Evolutionary conservation across 2,888 invertebrate species (phyloP).

Genomic region (Dicranocentrus wangi): DNA sequence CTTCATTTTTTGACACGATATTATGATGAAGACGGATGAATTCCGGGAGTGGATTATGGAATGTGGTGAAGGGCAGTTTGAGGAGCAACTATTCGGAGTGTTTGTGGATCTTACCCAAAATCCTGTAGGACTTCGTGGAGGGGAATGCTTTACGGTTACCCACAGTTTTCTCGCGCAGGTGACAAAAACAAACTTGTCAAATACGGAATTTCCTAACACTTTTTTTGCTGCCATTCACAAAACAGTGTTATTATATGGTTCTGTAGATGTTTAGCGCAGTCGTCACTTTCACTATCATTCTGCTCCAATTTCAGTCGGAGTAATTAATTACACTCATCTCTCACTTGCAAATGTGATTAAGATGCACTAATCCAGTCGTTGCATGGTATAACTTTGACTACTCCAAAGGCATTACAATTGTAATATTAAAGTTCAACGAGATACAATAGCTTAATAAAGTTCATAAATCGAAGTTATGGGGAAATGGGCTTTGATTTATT

Average conservation of each 20-base stretch:
- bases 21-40: constrained; percentile 33
- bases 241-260: background rate
- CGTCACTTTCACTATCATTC: constrained; percentile 35
- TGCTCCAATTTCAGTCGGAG: constrained; percentile 30
- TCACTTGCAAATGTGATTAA: no score
- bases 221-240: background rate
- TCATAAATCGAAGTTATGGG: no score
- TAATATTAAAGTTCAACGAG: no score
- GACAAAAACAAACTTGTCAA: background rate
- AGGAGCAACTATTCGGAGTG: constrained; percentile 19
- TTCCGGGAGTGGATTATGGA: constrained; percentile 43
- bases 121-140: constrained; percentile 33
- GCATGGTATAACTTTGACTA: no score
- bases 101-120: constrained; percentile 48
- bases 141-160: constrained; percentile 39
- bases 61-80: constrained; percentile 18
- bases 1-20: background rate
- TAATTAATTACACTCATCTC: no score
- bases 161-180: constrained; percentile 37
- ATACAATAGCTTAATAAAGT: no score
- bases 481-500: no score
- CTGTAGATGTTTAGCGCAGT: constrained; percentile 28
- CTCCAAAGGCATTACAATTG: no score
- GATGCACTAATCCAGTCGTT: no score
- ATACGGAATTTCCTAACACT: background rate